Conservation (phyloP, 2,113 vertebrate species). For the Micronycteris hirsuta region DNA sequence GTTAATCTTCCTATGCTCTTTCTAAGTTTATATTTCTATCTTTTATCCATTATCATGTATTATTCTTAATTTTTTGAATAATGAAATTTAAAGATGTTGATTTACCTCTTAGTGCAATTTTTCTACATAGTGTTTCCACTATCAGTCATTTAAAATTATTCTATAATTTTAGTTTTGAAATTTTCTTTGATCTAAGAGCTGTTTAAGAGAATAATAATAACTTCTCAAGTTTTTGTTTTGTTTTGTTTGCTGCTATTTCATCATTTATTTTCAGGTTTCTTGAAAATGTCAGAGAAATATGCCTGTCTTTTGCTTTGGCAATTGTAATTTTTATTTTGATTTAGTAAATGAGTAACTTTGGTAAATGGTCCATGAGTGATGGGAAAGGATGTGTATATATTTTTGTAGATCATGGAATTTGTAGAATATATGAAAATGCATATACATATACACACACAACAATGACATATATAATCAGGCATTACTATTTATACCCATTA, state of each 20-base stretch:
- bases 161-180: background rate
- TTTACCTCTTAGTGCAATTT: constrained; percentile 9
- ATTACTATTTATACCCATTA: background rate
- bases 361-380: background rate
- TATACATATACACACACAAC: background rate
- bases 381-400: background rate
- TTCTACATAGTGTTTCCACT: background rate
- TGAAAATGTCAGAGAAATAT: background rate
- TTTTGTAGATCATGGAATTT: background rate
- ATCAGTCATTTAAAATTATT: background rate
- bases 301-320: background rate
- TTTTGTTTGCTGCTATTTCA: background rate
- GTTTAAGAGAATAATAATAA: background rate
- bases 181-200: background rate
- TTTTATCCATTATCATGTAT: background rate
- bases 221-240: background rate
- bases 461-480: background rate
- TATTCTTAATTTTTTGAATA: background rate
- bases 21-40: background rate
- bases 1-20: background rate
- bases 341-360: background rate
- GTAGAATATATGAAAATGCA: background rate
- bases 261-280: constrained; percentile 8
- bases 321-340: background rate
- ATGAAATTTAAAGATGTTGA: background rate